Evolutionary conservation across 2,888 invertebrate species (phyloP), one percentile per base, ranked within the genome.

Genomic region (Pardosa pseudoannulata): DNA sequence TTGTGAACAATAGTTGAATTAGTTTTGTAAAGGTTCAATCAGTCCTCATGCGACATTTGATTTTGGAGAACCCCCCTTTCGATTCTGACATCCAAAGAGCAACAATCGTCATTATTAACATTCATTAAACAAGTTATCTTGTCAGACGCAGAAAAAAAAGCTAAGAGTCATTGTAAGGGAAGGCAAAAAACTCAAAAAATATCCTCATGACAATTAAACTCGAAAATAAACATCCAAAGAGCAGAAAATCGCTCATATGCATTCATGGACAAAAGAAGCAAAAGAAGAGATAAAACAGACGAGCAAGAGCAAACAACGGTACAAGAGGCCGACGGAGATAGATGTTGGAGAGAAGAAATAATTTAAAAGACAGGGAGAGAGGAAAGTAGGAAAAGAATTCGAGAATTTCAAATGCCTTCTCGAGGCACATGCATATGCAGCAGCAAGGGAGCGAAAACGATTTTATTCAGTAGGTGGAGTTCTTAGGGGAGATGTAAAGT

Each of bases 71-170:
- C 29, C 31, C 65, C 65, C 31, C 46, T 46, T 56, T 16, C 2
- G 13, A 23, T 3, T 1, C 7, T 65, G 29, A 13, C 65, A 65
- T 65, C 31, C n/a, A 1, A 29, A 29, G 0, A 29, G 65, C 29
- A 50, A 23, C n/a, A 29, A 62, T 64, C 70, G 64, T 64, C 67
- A 72, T 56, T 46, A 83, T 39, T 76, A 70, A 23, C 76, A 83
- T 83, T 71, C 82, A 72, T 73, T 41, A 62, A 85, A 85, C 78
- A 85, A 85, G n/a, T n/a, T 78, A 85, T 78, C 83, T 85, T 85
- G 83, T 72, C 73, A 78, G 83, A 78, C 67, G 78, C 73, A 70
- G 50, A 36, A 56, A 31, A 64, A 46, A 71, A 76, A 70, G 75
- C 27, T n/a, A 31, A 41, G 19, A 67, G 32, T n/a, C n/a, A 36